phyloP scores from a whole-genome alignment of 1,140 invertebrate genomes.

The Diprion similis region DNA sequence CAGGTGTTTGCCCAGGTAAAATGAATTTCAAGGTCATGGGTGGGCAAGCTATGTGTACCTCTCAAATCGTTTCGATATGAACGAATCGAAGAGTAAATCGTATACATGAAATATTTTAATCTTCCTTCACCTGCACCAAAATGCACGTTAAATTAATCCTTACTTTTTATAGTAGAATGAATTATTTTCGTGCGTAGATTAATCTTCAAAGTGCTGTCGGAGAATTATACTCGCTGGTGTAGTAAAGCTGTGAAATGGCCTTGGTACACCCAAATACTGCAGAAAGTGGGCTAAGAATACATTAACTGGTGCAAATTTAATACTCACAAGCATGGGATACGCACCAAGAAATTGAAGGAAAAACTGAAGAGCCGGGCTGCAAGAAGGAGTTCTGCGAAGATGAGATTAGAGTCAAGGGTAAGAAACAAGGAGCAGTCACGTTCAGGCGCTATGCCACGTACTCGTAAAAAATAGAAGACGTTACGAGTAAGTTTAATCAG shows the following conservation, averaged over 20 bases:
- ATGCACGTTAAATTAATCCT: background rate
- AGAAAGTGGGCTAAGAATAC: background rate
- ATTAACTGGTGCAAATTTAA: background rate
- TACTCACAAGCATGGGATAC: background rate
- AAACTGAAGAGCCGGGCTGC: background rate
- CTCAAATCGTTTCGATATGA: background rate
- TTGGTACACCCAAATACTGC: background rate
- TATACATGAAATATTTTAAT: background rate
- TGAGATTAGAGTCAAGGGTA: background rate
- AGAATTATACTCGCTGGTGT: background rate
- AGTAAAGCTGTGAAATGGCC: background rate
- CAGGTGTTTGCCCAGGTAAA: too few relatives aligned
- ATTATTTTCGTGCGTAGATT: background rate
- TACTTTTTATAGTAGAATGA: background rate
- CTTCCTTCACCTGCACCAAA: background rate
- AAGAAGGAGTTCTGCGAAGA: background rate
- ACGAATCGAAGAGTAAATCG: background rate
- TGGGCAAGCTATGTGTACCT: too few relatives aligned
- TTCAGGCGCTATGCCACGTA: background rate
- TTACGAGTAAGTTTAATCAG: background rate
- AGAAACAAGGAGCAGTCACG: conserved; percentile 1
- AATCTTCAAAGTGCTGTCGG: background rate
- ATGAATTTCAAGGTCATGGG: too few relatives aligned
- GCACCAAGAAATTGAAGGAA: conserved; percentile 2
- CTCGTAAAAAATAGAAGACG: background rate